Base-by-base conservation (phyloP, 53 echinoderm and acorn worm genomes). In the Glandiceps talaboti region DNA sequence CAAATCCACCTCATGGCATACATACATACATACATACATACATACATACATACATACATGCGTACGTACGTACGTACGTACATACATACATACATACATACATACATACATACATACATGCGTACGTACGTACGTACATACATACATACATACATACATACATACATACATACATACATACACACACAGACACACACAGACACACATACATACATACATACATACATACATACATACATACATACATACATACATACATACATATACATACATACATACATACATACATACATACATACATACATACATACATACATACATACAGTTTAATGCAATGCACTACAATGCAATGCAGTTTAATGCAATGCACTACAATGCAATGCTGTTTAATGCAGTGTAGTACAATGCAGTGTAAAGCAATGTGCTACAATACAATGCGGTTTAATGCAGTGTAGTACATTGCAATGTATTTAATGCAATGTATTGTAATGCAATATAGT, bases 11-110 rank as follows among this genome's bases (percentile, higher is more conserved):
- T n/a, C n/a, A n/a, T n/a, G n/a, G 14, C 27, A 33, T 33, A 33
- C 31, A 80, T 80, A 27, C 29, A 77, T 30, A 77, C 78, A 77
- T 30, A 77, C 29, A 77, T 30, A 77, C 29, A 77, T 30, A 77
- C 78, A 77, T 30, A 77, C 78, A 77, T 25, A 77, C 78, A 77
- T 30, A 77, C 78, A 77, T 30, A 77, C 78, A 77, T 30, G 30
- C 6, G 30, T 30, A 77, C 78, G 30, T 25, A 77, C 78, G 30
- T 30, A 77, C 1, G 10, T 29, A 29, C 28, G 26, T 77, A 77
- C 29, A 25, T 29, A 29, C 1, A 30, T 26, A 77, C 29, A 29
- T 29, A 29, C 14, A 25, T 77, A 77, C 78, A 77, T 30, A 30
- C 6, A 29, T 30, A 25, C 78, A 32, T 83, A 80, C 30, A 73